Evolutionary conservation across 1,140 invertebrate genomes (phyloP).

Genomic region (Aethina tumida): DNA sequence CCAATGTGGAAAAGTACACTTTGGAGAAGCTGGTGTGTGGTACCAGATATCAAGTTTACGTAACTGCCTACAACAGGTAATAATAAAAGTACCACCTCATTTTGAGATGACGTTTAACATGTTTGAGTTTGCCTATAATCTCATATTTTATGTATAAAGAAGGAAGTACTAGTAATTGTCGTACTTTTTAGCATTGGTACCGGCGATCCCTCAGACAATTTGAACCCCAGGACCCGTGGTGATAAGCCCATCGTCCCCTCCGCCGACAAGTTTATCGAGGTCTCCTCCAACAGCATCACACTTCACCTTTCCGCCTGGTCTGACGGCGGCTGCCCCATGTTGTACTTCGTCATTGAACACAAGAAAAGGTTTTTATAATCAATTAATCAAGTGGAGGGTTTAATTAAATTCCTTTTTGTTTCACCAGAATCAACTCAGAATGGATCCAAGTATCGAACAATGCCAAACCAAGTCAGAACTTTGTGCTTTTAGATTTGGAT

Average conservation of each 20-base stretch:
- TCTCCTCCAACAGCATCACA: constrained; percentile 83
- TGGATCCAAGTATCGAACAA: constrained; percentile 92
- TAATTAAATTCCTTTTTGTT: too few relatives aligned
- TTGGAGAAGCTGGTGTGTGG: constrained; percentile 81
- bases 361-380: constrained; percentile 66
- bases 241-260: constrained; percentile 84
- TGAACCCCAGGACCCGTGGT: constrained; percentile 79
- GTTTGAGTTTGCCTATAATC: too few relatives aligned
- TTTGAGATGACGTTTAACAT: too few relatives aligned
- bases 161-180: constrained; percentile 2
- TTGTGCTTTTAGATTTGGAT: constrained; percentile 82
- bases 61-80: constrained; percentile 82
- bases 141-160: background rate
- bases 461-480: constrained; percentile 82
- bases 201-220: constrained; percentile 74
- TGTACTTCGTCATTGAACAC: constrained; percentile 91
- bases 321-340: constrained; percentile 91
- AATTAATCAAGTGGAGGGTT: background rate
- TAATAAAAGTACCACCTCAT: too few relatives aligned
- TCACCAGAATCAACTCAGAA: constrained; percentile 67
- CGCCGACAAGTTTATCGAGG: constrained; percentile 81
- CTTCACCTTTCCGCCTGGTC: constrained; percentile 88
- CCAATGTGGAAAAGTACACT: constrained; percentile 70
- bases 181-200: constrained; percentile 64
- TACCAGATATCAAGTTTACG: constrained; percentile 85